phyloP scores from a whole-genome alignment of 1,140 invertebrate species.

The Coenobita brevimanus region DNA sequence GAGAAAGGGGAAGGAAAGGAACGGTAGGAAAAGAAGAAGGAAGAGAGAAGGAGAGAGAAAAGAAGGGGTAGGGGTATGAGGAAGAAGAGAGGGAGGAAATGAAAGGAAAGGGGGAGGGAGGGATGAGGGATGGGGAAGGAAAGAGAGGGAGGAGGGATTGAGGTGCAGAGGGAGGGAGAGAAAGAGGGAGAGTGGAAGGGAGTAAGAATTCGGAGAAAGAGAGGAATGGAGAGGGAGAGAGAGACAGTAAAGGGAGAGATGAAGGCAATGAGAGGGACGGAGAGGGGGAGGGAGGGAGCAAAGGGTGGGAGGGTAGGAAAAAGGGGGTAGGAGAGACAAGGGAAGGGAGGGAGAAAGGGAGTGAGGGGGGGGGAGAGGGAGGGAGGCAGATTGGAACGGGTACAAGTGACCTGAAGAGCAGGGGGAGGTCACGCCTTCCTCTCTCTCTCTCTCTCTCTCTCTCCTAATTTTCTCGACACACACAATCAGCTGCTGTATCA shows the following conservation, averaged over 20 bases:
- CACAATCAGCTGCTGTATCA: too few species aligned
- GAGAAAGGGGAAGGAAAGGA: background rate
- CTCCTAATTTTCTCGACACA: background rate
- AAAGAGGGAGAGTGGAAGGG: background rate
- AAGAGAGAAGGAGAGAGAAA: too few species aligned
- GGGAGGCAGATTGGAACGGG: background rate
- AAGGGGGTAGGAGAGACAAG: too few species aligned
- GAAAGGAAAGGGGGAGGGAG: background rate
- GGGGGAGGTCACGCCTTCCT: background rate
- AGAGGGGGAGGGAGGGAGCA: conserved; percentile 17
- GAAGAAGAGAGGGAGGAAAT: background rate
- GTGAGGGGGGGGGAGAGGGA: conserved; percentile 10
- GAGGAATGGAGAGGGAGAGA: background rate
- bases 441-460: background rate
- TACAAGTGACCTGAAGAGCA: background rate
- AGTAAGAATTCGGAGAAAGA: background rate
- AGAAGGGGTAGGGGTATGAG: background rate
- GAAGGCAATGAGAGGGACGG: background rate
- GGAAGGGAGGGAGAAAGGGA: conserved; percentile 26
- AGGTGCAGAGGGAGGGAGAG: background rate
- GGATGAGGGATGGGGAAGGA: background rate
- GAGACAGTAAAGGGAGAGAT: too few species aligned
- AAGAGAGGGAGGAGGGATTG: background rate
- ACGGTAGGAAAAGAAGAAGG: too few species aligned
- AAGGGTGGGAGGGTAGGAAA: too few species aligned